A percentile compares a stretch with the other conserved stretches of the same genome.
These are phyloP conservation scores for Tetraodon nigroviridis DNA, from an alignment of 2,113 vertebrate genomes.

Conservation along the genomic window DNA sequence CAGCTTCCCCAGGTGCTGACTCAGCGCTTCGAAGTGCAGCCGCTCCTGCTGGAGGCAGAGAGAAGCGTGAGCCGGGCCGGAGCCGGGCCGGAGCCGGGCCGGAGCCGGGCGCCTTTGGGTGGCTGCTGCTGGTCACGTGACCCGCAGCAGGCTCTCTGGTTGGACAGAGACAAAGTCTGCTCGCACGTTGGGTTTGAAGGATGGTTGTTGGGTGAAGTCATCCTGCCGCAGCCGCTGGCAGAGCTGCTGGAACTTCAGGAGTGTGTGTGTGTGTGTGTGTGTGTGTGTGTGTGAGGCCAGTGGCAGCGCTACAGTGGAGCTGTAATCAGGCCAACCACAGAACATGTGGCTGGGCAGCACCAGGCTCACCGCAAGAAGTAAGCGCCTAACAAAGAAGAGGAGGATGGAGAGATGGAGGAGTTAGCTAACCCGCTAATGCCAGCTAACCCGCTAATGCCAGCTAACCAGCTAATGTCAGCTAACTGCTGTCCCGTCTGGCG, in stretches of 20 bases:
- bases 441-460: no score
- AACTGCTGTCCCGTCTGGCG: no score
- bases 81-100: no score
- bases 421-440: no score
- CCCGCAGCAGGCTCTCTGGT: no score
- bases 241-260: conserved; percentile 71
- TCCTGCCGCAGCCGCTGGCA: conserved; percentile 73
- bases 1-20: conserved; percentile 86
- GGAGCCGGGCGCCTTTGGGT: no score
- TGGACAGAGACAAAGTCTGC: no score
- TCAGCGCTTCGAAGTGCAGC: conserved; percentile 88
- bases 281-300: conserved; percentile 66
- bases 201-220: conserved; percentile 77
- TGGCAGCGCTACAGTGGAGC: conserved; percentile 75
- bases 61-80: not conserved
- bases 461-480: no score
- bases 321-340: conserved; percentile 76
- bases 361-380: conserved; percentile 69
- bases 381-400: conserved; percentile 59
- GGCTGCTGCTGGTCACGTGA: not conserved
- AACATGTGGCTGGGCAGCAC: conserved; percentile 69
- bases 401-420: conserved; percentile 44
- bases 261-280: conserved; percentile 58
- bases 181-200: conserved; percentile 73
- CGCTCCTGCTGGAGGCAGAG: conserved; percentile 76